These are phyloP conservation scores for Drosophila mimica DNA, from an alignment of 2,888 invertebrate species.

Conservation along the genomic window DNA sequence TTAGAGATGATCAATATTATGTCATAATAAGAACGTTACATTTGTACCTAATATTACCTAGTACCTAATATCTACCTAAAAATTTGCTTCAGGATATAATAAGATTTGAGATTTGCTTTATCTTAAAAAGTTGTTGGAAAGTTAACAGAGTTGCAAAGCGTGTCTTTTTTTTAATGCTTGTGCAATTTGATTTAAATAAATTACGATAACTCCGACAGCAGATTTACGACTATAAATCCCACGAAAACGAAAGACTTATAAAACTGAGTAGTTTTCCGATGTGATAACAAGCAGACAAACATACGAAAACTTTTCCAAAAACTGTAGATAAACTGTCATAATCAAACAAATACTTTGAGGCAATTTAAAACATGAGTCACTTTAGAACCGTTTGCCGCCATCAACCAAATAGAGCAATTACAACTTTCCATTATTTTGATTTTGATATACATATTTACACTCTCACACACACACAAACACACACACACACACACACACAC, in stretches of 20 bases:
- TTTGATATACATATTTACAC: slow-evolving; percentile 1
- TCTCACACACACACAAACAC: background rate
- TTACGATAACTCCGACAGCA: background rate
- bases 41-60: background rate
- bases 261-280: background rate
- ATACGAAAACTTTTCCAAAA: slow-evolving; percentile 20
- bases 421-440: slow-evolving; percentile 53
- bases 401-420: slow-evolving; percentile 54
- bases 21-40: no score
- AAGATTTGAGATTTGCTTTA: background rate
- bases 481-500: background rate
- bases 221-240: background rate
- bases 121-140: background rate
- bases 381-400: slow-evolving; percentile 5
- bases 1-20: background rate
- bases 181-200: background rate
- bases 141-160: background rate
- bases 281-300: background rate
- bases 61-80: background rate
- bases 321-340: slow-evolving; percentile 11
- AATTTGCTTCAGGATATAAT: background rate
- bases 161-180: background rate
- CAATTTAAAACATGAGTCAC: slow-evolving; percentile 29
- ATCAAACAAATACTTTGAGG: slow-evolving; percentile 17
- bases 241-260: background rate